A percentile compares a stretch with the other conserved stretches of the same genome.
These are phyloP conservation scores for Ips typographus DNA, from an alignment of 1,140 invertebrate genomes.

Conservation along the genomic window DNA sequence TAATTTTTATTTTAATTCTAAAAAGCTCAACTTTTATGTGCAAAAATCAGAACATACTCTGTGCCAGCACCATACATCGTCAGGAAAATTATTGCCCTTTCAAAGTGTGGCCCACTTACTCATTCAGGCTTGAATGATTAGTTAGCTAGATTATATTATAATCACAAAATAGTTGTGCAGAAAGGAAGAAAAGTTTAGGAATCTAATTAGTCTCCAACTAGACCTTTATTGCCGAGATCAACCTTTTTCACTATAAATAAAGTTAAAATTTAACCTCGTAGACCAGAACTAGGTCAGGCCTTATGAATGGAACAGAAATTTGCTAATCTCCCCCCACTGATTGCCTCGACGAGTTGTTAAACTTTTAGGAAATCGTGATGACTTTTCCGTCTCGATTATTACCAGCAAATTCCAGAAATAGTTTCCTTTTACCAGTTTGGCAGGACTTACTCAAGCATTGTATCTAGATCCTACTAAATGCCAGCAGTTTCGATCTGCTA, in stretches of 20 bases:
- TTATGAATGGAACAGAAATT: conserved; percentile 10
- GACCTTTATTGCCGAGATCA: neutral
- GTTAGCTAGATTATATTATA: conserved; percentile 15
- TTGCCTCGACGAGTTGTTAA: conserved; percentile 13
- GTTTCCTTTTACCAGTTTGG: neutral
- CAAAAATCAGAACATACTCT: no score
- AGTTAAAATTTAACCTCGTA: conserved; percentile 1
- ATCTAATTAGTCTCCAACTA: conserved; percentile 14
- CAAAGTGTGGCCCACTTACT: conserved; percentile 8
- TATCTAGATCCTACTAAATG: conserved; percentile 6
- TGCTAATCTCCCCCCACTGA: conserved; percentile 16
- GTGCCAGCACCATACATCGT: no score
- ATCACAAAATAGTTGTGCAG: conserved; percentile 21
- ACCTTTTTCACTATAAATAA: conserved; percentile 4
- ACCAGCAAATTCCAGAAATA: neutral
- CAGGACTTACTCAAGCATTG: neutral
- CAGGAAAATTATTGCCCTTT: conserved; percentile 2
- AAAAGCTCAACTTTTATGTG: no score
- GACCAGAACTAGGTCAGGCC: conserved; percentile 7
- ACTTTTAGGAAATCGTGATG: conserved; percentile 16
- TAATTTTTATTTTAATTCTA: no score
- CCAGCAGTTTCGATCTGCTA: conserved; percentile 9
- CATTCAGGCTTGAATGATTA: neutral
- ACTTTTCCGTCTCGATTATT: conserved; percentile 13
- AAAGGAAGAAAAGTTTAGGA: conserved; percentile 12